Percentiles rank a stretch among this genome's conserved stretches.
These are phyloP conservation scores for Phalera bucephala DNA, from an alignment of 2,888 invertebrate genomes.

Conservation along the genomic window DNA sequence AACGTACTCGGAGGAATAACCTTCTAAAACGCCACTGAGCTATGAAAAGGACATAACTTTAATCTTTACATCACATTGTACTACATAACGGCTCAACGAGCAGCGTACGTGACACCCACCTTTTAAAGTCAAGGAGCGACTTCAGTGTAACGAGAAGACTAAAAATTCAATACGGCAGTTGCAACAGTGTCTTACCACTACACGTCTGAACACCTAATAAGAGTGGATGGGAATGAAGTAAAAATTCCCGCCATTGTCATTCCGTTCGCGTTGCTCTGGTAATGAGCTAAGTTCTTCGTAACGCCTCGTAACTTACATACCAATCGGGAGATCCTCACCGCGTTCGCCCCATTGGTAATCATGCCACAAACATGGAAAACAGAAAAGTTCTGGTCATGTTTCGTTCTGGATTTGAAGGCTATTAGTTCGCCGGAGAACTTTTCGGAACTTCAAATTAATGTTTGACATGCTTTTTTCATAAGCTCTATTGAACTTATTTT, in stretches of 20 bases:
- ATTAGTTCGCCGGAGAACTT: slow-evolving; percentile 20
- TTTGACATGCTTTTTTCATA: no score
- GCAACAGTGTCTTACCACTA: slow-evolving; percentile 51
- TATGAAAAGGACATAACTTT: slow-evolving; percentile 11
- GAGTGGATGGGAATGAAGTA: slow-evolving; percentile 64
- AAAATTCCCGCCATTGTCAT: slow-evolving; percentile 77
- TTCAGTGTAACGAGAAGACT: slow-evolving; percentile 25
- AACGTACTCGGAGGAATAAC: slow-evolving; percentile 19
- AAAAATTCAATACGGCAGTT: slow-evolving; percentile 57
- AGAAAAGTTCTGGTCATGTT: slow-evolving; percentile 61
- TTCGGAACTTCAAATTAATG: slow-evolving; percentile 33
- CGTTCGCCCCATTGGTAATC: slow-evolving; percentile 61
- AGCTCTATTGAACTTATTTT: no score
- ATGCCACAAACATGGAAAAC: slow-evolving; percentile 64
- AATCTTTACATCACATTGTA: background rate
- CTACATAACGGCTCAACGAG: slow-evolving; percentile 11
- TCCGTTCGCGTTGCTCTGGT: slow-evolving; percentile 66
- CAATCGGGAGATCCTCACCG: slow-evolving; percentile 60
- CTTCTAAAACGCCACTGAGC: slow-evolving; percentile 9
- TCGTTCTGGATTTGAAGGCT: slow-evolving; percentile 34
- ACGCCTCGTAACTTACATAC: slow-evolving; percentile 80
- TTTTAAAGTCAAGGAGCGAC: slow-evolving; percentile 28
- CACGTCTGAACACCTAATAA: slow-evolving; percentile 65
- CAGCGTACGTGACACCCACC: slow-evolving; percentile 12
- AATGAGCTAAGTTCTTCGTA: slow-evolving; percentile 82